These are phyloP conservation scores for Hyperopisus bebe DNA, from an alignment of 2,113 vertebrate species.

Conservation along the genomic window DNA sequence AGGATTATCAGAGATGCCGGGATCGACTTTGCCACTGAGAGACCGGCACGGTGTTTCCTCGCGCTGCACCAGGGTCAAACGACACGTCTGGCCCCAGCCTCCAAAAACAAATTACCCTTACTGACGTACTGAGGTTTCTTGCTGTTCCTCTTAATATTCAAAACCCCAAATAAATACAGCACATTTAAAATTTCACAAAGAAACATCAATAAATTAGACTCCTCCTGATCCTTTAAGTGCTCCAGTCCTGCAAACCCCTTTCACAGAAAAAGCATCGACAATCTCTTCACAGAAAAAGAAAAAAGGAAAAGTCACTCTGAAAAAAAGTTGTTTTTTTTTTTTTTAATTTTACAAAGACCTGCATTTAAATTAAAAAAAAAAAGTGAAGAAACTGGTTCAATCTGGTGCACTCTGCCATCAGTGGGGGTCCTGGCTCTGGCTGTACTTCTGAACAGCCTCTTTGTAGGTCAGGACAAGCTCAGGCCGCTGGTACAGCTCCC, in stretches of 20 bases:
- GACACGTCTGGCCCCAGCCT: not conserved
- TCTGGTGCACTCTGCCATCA: conserved; percentile 23
- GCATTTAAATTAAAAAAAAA: conserved; percentile 1
- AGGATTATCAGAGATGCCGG: not conserved
- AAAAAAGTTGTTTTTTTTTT: not conserved
- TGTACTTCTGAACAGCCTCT: conserved; percentile 40
- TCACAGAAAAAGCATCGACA: conserved; percentile 15
- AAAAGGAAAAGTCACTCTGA: not conserved
- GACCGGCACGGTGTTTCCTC: not conserved
- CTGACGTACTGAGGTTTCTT: not conserved
- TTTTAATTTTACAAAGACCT: not conserved
- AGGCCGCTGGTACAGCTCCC: conserved; percentile 59
- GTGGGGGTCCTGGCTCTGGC: conserved; percentile 42
- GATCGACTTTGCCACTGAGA: not conserved
- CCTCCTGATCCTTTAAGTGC: conserved; percentile 1
- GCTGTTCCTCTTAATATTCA: conserved; percentile 17
- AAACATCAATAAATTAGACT: conserved; percentile 41
- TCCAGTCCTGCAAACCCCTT: conserved; percentile 26
- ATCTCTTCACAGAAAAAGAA: conserved; percentile 8
- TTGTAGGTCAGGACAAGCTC: conserved; percentile 43
- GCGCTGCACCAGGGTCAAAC: not conserved
- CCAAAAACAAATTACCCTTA: not conserved
- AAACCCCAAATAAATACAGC: conserved; percentile 41
- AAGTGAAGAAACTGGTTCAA: not conserved
- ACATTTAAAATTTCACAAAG: conserved; percentile 27